A percentile compares a stretch with the other conserved stretches of the same genome.
Conservation (phyloP, 2,113 vertebrate genomes). For the Phalacrocorax brasilianus region DNA sequence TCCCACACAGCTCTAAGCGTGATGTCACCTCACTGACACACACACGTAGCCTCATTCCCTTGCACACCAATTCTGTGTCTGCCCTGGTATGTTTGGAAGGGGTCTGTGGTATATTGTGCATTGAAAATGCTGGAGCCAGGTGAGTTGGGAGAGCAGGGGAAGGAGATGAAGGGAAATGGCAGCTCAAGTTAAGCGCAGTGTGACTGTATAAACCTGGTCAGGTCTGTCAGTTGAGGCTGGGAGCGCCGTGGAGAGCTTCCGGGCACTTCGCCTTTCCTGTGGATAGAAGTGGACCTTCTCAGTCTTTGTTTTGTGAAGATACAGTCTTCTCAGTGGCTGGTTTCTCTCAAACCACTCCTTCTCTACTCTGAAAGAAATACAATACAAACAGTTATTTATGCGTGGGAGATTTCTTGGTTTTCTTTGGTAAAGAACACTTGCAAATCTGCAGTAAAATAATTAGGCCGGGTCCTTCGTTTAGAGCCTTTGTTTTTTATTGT, state of each 20-base stretch:
- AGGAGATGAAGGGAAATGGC: neutral
- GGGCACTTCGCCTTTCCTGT: neutral
- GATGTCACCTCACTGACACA: neutral
- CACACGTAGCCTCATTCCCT: accelerated
- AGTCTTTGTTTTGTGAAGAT: neutral
- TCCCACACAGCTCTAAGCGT: neutral
- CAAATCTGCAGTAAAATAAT: neutral
- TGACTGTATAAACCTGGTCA: no score
- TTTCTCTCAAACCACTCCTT: neutral
- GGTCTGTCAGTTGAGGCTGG: neutral
- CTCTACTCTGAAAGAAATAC: neutral
- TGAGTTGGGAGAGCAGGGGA: neutral
- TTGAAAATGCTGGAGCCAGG: neutral
- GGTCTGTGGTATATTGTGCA: accelerated
- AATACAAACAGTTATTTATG: neutral
- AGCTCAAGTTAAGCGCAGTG: accelerated
- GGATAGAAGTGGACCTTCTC: no score
- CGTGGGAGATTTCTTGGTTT: neutral
- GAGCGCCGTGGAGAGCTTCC: neutral
- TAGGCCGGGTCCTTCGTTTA: neutral
- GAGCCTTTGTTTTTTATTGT: neutral
- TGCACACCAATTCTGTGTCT: neutral
- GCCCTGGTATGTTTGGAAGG: accelerated
- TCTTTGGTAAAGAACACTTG: neutral
- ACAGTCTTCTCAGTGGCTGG: neutral